These are phyloP conservation scores for Illadopsis cleaveri DNA, from an alignment of 2,113 vertebrate genomes.

Conservation along the genomic window DNA sequence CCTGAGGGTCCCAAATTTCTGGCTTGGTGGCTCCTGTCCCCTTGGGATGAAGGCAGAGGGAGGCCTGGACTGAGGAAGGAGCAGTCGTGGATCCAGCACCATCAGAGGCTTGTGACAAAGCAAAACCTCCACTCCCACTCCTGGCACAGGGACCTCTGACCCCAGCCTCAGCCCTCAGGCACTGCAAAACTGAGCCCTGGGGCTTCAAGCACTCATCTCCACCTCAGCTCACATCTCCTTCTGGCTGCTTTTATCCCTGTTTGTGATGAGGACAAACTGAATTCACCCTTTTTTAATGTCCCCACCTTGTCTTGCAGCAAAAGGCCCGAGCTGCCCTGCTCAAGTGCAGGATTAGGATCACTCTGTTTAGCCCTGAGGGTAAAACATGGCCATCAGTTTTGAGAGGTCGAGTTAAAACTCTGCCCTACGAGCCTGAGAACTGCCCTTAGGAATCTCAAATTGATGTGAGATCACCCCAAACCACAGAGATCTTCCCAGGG, in stretches of 20 bases:
- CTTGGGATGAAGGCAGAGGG: fast-evolving
- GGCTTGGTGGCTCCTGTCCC: background rate
- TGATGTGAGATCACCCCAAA: background rate
- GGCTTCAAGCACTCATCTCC: fast-evolving
- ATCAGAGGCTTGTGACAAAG: background rate
- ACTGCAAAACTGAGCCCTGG: fast-evolving
- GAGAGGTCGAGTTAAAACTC: background rate
- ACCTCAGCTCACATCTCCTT: background rate
- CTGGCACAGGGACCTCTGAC: background rate
- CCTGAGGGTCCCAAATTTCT: background rate
- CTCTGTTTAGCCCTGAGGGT: background rate
- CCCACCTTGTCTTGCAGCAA: background rate
- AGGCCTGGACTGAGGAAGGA: background rate
- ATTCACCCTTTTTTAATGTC: background rate
- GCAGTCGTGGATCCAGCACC: background rate
- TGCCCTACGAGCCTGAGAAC: background rate
- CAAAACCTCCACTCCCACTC: background rate
- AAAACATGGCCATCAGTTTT: fast-evolving
- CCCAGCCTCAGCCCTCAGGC: background rate
- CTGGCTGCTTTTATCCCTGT: fast-evolving
- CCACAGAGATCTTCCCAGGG: background rate
- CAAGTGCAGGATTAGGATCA: background rate
- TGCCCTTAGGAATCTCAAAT: background rate
- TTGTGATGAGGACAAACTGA: background rate
- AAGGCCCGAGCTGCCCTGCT: background rate